phyloP scores from a whole-genome alignment of 2,888 invertebrate species.

The Lithophane ornitopus region DNA sequence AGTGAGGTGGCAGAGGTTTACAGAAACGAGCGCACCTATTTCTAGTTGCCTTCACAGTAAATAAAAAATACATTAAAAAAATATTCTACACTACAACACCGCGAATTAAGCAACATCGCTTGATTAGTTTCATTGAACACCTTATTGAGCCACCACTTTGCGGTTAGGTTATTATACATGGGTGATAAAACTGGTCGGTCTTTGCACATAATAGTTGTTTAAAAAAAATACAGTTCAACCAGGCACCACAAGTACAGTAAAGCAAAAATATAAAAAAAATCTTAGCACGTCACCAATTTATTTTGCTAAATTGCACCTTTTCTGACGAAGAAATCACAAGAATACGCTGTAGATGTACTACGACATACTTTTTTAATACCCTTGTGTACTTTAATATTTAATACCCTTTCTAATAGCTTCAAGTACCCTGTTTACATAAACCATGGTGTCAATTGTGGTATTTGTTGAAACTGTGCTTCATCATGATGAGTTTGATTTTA shows the following conservation, averaged over 20 bases:
- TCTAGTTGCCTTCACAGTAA: constrained; percentile 27
- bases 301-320: neutral
- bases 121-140: constrained; percentile 33
- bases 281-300: neutral
- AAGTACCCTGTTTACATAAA: neutral
- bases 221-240: neutral
- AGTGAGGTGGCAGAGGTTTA: neutral
- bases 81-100: constrained; percentile 16
- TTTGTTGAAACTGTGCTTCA: neutral
- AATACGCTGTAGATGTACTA: neutral
- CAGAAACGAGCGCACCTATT: neutral
- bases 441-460: neutral
- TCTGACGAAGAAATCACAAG: neutral
- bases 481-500: constrained; percentile 6
- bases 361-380: neutral
- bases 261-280: neutral
- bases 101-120: constrained; percentile 18
- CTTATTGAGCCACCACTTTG: constrained; percentile 24
- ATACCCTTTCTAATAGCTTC: neutral
- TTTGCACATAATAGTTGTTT: neutral
- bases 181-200: constrained; percentile 1
- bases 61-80: too few relatives aligned
- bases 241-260: too few relatives aligned
- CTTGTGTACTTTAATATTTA: too few relatives aligned
- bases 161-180: constrained; percentile 41